These are phyloP conservation scores for Hemitrygon akajei DNA, from an alignment of 2,797 vertebrate genomes.

Conservation along the genomic window DNA sequence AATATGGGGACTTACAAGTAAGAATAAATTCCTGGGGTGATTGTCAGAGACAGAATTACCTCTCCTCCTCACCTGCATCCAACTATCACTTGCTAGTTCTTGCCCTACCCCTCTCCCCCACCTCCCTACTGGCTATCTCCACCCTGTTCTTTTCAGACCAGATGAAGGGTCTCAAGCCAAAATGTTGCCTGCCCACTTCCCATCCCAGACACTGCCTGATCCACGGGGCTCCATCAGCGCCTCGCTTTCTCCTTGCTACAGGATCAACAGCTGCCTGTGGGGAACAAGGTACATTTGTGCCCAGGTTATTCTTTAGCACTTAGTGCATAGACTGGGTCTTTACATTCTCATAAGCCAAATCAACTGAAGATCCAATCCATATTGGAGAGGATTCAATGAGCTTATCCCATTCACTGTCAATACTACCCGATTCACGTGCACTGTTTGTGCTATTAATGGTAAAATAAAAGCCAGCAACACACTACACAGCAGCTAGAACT, in stretches of 20 bases:
- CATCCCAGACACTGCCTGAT: too few relatives aligned
- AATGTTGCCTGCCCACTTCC: too few relatives aligned
- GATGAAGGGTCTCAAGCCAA: too few relatives aligned
- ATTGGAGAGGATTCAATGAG: neutral
- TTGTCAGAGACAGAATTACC: neutral
- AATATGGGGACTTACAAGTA: neutral
- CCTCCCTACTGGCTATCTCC: too few relatives aligned
- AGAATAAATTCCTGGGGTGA: neutral
- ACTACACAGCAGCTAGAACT: neutral
- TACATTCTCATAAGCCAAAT: neutral
- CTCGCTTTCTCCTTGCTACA: too few relatives aligned
- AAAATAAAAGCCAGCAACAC: neutral
- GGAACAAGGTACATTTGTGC: neutral
- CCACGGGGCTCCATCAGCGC: too few relatives aligned
- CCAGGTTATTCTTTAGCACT: neutral
- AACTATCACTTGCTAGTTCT: too few relatives aligned
- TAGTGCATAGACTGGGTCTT: neutral
- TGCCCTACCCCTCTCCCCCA: too few relatives aligned
- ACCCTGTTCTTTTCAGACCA: too few relatives aligned
- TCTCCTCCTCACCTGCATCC: too few relatives aligned
- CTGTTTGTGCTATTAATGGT: neutral
- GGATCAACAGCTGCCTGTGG: neutral
- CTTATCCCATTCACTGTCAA: neutral
- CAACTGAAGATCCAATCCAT: too few relatives aligned
- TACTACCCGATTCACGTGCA: neutral